phyloP scores from a whole-genome alignment of 2,113 vertebrate species.

The Oxyruncus cristatus region DNA sequence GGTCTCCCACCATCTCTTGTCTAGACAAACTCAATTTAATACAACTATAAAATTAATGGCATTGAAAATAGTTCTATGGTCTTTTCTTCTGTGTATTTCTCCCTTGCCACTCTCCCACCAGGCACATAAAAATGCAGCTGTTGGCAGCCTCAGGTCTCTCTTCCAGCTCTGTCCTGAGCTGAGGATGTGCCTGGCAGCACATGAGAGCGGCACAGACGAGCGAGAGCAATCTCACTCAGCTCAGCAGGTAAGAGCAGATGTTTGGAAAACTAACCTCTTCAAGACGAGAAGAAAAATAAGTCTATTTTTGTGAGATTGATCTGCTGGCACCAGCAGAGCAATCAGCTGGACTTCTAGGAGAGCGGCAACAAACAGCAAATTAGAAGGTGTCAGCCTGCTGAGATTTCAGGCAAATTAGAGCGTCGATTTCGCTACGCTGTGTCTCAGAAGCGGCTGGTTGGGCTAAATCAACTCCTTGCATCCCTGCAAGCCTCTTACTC shows the following conservation, averaged over 20 bases:
- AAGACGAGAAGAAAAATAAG: neutral
- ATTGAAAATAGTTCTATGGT: neutral
- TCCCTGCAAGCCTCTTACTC: neutral
- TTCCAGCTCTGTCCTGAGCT: neutral
- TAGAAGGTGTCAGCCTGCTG: conserved; percentile 18
- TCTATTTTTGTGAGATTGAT: conserved; percentile 36
- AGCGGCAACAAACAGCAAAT: conserved; percentile 41
- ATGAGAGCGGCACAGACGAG: rapidly evolving
- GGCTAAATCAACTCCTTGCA: neutral
- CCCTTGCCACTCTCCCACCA: neutral
- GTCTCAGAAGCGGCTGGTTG: neutral
- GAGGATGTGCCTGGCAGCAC: neutral
- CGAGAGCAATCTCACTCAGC: neutral
- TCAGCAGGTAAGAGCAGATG: conserved; percentile 39
- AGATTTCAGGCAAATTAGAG: conserved; percentile 20
- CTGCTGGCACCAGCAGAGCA: conserved; percentile 5
- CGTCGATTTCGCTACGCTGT: rapidly evolving
- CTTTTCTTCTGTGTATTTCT: neutral
- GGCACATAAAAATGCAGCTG: neutral
- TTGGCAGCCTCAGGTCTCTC: neutral
- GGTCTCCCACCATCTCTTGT: rapidly evolving
- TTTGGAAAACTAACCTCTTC: conserved; percentile 52
- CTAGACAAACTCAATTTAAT: neutral
- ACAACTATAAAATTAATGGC: neutral
- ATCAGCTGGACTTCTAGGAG: conserved; percentile 41